Percentiles rank a stretch among this genome's conserved stretches.
Conservation (phyloP, 2,888 invertebrate genomes). For the Odontothrips loti region DNA sequence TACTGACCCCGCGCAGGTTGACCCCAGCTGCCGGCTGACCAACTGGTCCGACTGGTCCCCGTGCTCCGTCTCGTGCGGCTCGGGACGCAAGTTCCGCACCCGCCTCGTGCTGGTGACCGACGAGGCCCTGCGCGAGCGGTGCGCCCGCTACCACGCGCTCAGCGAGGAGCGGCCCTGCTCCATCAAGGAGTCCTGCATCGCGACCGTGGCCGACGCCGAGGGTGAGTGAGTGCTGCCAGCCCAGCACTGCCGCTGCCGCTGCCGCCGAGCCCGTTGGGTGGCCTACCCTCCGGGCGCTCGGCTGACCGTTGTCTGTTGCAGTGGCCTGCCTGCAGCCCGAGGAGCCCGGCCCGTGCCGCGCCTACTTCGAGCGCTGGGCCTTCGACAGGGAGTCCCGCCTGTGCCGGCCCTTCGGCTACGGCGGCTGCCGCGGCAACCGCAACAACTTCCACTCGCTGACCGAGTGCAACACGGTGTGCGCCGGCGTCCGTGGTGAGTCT, state of each 20-base stretch:
- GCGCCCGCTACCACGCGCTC: constrained; percentile 7
- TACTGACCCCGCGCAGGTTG: no score
- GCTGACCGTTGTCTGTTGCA: constrained; percentile 44
- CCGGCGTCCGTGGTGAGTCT: constrained; percentile 56
- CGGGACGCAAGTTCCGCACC: constrained; percentile 69
- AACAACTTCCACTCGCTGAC: constrained; percentile 83
- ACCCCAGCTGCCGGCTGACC: constrained; percentile 62
- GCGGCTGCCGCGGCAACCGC: constrained; percentile 82
- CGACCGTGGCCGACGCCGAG: neutral
- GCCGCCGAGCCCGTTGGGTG: neutral
- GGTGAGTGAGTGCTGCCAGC: neutral
- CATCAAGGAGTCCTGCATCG: constrained; percentile 16
- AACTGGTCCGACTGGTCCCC: constrained; percentile 91
- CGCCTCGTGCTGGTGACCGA: constrained; percentile 63
- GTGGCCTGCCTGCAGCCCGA: constrained; percentile 77
- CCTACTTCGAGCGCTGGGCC: constrained; percentile 81
- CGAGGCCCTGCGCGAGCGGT: neutral
- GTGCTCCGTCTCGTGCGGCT: constrained; percentile 83
- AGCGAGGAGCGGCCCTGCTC: constrained; percentile 23
- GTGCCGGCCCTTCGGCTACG: constrained; percentile 67
- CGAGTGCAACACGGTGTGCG: constrained; percentile 71
- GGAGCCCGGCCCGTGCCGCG: constrained; percentile 82
- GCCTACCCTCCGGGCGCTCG: neutral
- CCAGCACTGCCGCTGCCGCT: neutral
- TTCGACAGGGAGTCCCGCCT: constrained; percentile 58